A percentile compares a stretch with the other conserved stretches of the same genome.
These are phyloP conservation scores for Ictalurus punctatus DNA, from an alignment of 2,113 vertebrate genomes.

Conservation along the genomic window DNA sequence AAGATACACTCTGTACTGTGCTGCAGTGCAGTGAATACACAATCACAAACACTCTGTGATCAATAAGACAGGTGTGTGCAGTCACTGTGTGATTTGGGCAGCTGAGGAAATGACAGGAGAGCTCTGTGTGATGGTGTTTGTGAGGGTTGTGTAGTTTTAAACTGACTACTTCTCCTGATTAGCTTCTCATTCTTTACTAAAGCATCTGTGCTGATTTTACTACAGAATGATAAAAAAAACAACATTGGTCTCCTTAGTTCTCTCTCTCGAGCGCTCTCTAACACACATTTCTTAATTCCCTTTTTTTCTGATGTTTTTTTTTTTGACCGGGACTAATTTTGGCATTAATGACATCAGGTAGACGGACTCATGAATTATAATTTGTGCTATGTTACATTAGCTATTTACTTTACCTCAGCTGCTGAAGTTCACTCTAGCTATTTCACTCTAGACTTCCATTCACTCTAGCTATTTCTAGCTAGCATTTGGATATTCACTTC, in stretches of 20 bases:
- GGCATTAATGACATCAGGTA: not conserved
- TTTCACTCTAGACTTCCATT: not conserved
- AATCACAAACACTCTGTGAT: conserved; percentile 15
- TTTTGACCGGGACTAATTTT: not conserved
- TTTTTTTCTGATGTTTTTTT: not conserved
- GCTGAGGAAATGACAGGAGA: not conserved
- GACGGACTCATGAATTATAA: not conserved
- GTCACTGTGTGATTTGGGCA: conserved; percentile 1
- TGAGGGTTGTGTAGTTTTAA: not conserved
- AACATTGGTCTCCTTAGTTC: not conserved
- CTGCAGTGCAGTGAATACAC: conserved; percentile 49
- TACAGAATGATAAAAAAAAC: no score
- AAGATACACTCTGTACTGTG: conserved; percentile 54
- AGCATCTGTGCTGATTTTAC: not conserved
- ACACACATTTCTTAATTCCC: not conserved
- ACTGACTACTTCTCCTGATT: not conserved
- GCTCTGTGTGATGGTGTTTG: conserved; percentile 18
- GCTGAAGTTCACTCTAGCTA: not conserved
- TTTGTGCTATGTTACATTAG: not conserved
- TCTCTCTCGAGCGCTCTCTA: no score
- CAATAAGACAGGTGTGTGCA: conserved; percentile 31
- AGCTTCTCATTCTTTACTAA: not conserved
- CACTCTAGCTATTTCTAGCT: not conserved
- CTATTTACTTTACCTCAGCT: not conserved
- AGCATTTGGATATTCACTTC: not conserved